Evolutionary conservation across 2,888 invertebrate species (phyloP), one percentile per base, ranked within the genome.

Genomic region (Chamaedrilus cognettii): DNA sequence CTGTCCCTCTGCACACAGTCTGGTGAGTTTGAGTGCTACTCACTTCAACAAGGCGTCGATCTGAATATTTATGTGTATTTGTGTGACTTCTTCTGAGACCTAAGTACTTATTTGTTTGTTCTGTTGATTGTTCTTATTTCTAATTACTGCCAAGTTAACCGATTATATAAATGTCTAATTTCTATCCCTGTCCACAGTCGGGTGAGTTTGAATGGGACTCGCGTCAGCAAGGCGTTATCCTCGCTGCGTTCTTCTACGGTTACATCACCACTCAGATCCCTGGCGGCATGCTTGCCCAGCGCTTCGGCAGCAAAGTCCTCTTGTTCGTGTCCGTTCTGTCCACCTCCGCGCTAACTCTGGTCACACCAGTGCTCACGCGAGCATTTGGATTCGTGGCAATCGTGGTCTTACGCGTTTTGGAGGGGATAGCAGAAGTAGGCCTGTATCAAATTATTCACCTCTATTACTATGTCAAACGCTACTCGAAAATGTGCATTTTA

Each of bases 221-320:
- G 1, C 34, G 26, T 5, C 33, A 56, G 15, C 55, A 52, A 33
- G 64, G 64, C 1, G 15, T 23, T 28, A 33, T 64, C 33, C 50
- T 35, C 64, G 57, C 56, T 26, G 55, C 64, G 28, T 64, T 33
- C 28, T 64, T 64, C 35, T 50, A 51, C 56, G 64, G 64, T 26
- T 64, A 64, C 57, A n/a, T 65, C 2, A 33, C 51, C n/a, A 58
- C 67, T 3, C 68, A 68, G 35, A 75, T 85, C 30, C 74, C 78
- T n/a, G 78, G 77, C 34, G 79, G 80, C 1, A 72, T 69, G 66
- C 65, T 76, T 31, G 67, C 77, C 2, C 72, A 68, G 28, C 64
- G 73, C 28, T 77, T 68, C 65, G 78, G 74, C n/a, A 77, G 75
- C 56, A 78, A 76, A 61, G 70, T 75, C 11, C 75, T 80, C 50